Evolutionary conservation across 2,888 invertebrate species (phyloP), one percentile per base, ranked within the genome.

Genomic region (Chrysolina oricalcia): DNA sequence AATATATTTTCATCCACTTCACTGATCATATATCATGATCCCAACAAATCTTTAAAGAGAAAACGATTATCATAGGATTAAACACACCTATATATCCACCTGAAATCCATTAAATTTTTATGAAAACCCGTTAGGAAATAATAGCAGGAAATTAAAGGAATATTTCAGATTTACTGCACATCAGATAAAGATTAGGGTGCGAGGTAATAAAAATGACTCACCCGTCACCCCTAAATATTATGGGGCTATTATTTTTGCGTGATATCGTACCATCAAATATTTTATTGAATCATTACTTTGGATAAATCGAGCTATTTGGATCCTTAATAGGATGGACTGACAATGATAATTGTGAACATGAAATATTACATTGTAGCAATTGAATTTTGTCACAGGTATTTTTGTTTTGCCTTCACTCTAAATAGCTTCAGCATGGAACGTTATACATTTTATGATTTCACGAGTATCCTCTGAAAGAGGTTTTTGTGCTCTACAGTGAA

Each of bases 231-330:
- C 59, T 15, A 0, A 59, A 27, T 59, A 53, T 59, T 15, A 27
- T n/a, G 27, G 21, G 59, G 59, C 59, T 27, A 35, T 59, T 59
- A 59, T 59, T 17, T 59, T 35, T 23, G 59, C 59, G 35, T 27
- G 17, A 59, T 59, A 59, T 59, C 27, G 59, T n/a, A 35, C n/a
- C 59, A 59, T 59, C 27, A 27, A 59, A 59, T 35, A 59, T 59
- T 23, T 59, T 59, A 59, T 59, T 59, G 59, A 35, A 59, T 59
- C 59, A n/a, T 59, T 27, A 59, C n/a, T 13, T 59, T 35, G 15
- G 4, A n/a, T 35, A 27, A 8, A 59, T n/a, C n/a, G n/a, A n/a
- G 27, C 35, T 13, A 35, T 59, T 59, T 17, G 27, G n/a, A 13
- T 53, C 9, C 15, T 1, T 59, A 17, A n/a, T 59, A 17, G 15